Evolutionary conservation across 2,797 vertebrate genomes (phyloP), one percentile per base, ranked within the genome.

Genomic region (Dicrostonyx torquatus): DNA sequence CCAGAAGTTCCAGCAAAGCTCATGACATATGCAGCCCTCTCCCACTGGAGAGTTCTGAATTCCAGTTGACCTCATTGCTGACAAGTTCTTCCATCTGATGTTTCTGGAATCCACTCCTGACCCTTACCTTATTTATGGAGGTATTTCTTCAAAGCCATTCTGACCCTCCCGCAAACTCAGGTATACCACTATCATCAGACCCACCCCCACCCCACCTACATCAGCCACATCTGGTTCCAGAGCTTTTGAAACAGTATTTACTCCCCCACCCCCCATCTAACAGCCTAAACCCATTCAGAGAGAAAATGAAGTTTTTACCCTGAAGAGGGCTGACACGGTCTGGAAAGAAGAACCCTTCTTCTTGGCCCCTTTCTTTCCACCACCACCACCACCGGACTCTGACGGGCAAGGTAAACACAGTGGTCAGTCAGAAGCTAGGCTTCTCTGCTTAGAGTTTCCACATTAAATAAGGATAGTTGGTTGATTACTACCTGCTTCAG

Each of bases 261-360:
- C 45, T 72, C 10, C 20, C 5, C 37, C 2, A 2, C 53, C 50
- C 55, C 43, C 1, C 37, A 50, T 53, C 70, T 80, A 84, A 86
- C 34, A 45, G 50, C 58, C 62, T 62, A 55, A 88, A 29, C 66
- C 18, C 40, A 72, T 43, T 53, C 75, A 96, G 37, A 90, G 4
- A 94, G 9, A 76, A 86, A 97, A 91, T 1, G 55, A 94, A 93
- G 50, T 60, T 22, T 85, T 0, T 98, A 99, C 99, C 98, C 99
- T 98, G 98, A 99, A 99, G 86, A 99, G 98, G 95, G 99, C 99
- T 76, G 99, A 99, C 90, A 99, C 99, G 0, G 99, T 99, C 97
- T 99, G 99, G 97, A 99, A 99, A 0, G 99, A 99, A 64, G 99
- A 99, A 5, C 99, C 99, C 97, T 99, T 99, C 98, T 99, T 99